Conservation (phyloP, 2,888 invertebrate species). For the Meta bourneti region DNA sequence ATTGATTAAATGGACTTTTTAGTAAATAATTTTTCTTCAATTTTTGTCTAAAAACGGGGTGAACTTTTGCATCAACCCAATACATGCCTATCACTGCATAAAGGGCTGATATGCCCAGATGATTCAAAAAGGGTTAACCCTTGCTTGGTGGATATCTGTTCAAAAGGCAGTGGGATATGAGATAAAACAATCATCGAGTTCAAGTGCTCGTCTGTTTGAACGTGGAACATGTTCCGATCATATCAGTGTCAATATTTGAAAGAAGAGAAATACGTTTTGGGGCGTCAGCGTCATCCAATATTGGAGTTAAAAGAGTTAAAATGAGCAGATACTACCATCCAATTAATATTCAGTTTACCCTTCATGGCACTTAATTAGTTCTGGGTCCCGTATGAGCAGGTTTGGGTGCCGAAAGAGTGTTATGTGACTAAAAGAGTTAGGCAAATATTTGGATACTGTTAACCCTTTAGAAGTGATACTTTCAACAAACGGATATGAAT, state of each 20-base stretch:
- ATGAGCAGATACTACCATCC: constrained; percentile 27
- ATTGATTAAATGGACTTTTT: no score
- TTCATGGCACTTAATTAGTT: constrained; percentile 62
- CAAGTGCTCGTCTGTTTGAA: background rate
- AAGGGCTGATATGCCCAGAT: no score
- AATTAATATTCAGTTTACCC: constrained; percentile 72
- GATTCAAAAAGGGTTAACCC: no score
- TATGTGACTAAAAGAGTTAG: constrained; percentile 3
- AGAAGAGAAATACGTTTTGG: constrained; percentile 43
- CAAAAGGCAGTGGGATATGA: background rate
- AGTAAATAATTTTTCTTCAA: no score
- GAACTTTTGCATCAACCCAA: no score
- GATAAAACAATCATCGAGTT: background rate
- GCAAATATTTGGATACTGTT: constrained; percentile 16
- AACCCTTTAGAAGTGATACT: background rate
- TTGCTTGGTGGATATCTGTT: no score
- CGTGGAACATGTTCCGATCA: background rate
- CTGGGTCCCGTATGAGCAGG: background rate
- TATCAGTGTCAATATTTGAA: constrained; percentile 64
- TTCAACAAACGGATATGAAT: background rate
- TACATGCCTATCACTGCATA: no score
- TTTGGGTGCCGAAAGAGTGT: background rate
- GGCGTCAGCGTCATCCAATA: constrained; percentile 17
- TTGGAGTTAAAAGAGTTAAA: constrained; percentile 52
- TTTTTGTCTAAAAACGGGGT: no score